phyloP scores from a whole-genome alignment of 2,888 invertebrate genomes.

The Plagodis pulveraria region DNA sequence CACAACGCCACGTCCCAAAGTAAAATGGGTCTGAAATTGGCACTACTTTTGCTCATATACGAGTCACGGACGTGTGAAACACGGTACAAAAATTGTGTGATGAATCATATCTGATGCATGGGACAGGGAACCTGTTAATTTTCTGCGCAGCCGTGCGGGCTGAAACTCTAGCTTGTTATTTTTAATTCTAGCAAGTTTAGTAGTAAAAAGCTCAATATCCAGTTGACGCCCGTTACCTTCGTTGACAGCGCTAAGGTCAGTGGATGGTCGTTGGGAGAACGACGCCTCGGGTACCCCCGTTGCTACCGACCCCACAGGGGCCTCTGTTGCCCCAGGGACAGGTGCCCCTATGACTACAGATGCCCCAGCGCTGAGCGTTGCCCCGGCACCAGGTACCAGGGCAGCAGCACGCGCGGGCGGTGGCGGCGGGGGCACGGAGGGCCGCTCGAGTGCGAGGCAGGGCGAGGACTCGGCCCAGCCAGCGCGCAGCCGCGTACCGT shows the following conservation, averaged over 20 bases:
- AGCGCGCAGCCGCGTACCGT: constrained; percentile 54
- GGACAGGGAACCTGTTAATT: too few relatives aligned
- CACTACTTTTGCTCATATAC: too few relatives aligned
- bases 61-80: too few relatives aligned
- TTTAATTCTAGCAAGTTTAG: constrained; percentile 19
- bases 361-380: constrained; percentile 20
- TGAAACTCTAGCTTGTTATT: constrained; percentile 7
- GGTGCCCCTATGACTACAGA: constrained; percentile 14
- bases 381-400: constrained; percentile 26
- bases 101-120: too few relatives aligned
- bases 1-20: too few relatives aligned
- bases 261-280: constrained; percentile 37
- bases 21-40: too few relatives aligned
- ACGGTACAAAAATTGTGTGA: too few relatives aligned
- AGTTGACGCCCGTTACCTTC: constrained; percentile 81
- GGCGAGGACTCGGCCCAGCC: constrained; percentile 71
- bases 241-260: constrained; percentile 82
- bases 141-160: too few relatives aligned
- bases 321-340: too few relatives aligned
- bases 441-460: constrained; percentile 68
- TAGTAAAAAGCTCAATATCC: constrained; percentile 37
- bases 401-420: constrained; percentile 44
- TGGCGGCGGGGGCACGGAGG: constrained; percentile 66
- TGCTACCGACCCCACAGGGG: too few relatives aligned
- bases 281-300: constrained; percentile 13